Evolutionary conservation across 2,888 invertebrate species (phyloP), one percentile per base, ranked within the genome.

Genomic region (Drosophila borealis): DNA sequence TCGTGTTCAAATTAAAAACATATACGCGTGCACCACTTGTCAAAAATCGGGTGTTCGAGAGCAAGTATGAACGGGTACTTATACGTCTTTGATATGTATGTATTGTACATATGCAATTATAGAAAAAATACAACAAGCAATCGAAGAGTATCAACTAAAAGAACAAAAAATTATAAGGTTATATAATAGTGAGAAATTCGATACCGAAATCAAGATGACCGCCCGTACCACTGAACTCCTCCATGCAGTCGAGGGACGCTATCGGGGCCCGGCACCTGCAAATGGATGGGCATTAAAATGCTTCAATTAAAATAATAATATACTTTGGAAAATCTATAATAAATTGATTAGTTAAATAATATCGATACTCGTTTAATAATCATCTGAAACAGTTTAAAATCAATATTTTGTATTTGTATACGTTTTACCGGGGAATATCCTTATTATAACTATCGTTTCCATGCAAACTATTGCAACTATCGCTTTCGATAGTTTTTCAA

Each of bases 241-340:
- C 97, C 97, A 97, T 97, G 93, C 97, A 97, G 94, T 97, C 97
- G 92, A 97, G 94, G 91, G 97, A 97, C 86, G 97, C 97, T 93
- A 97, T 97, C 86, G 97, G 97, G 88, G 97, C 97, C 91, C 97
- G 96, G 94, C 97, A 97, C 95, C 97, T 96, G 93, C 21, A 93
- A 91, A 29, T 36, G 61, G 44, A 69, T 34, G 9, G 13, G 17
- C 21, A 56, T 6, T 3, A 2, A 2, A 29, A 10, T 21, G 34
- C 14, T 54, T 45, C 11, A 2, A 29, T n/a, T 14, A 14, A 45
- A 29, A 10, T 9, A 6, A n/a, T n/a, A 41, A 29, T 29, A 29
- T 29, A 2, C 8, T 29, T 29, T 8, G 29, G 29, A 2, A 29
- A 2, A 2, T 29, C 8, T 29, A 0, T 8, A 8, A 29, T 8